Evolutionary conservation across 2,888 invertebrate genomes (phyloP).

Genomic region (Lingula anatina): DNA sequence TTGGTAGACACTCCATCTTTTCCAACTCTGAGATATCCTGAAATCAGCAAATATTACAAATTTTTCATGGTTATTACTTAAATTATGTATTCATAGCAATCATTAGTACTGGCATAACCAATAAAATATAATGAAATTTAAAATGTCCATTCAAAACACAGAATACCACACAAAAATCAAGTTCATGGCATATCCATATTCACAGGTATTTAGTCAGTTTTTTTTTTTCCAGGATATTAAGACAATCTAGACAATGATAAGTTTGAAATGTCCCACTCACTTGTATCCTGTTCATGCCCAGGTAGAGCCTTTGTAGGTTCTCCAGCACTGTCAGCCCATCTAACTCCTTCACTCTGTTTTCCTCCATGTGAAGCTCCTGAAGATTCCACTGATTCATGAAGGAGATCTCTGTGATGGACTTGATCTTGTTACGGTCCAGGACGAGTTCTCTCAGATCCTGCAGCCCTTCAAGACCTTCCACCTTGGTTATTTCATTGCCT

Average conservation of each 20-base stretch:
- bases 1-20: constrained; percentile 37
- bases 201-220: too few relatives aligned
- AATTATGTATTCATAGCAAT: too few relatives aligned
- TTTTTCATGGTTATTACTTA: too few relatives aligned
- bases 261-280: too few relatives aligned
- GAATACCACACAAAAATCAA: too few relatives aligned
- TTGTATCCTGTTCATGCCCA: constrained; percentile 50
- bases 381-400: constrained; percentile 49
- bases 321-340: constrained; percentile 36
- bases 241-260: too few relatives aligned
- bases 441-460: constrained; percentile 49
- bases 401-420: constrained; percentile 37
- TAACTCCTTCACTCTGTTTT: constrained; percentile 48
- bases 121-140: too few relatives aligned
- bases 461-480: constrained; percentile 48
- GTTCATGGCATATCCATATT: too few relatives aligned
- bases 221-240: too few relatives aligned
- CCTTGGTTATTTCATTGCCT: constrained; percentile 50
- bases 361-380: constrained; percentile 51
- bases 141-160: too few relatives aligned
- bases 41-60: not conserved
- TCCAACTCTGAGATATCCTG: constrained; percentile 49
- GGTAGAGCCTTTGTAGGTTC: constrained; percentile 47
- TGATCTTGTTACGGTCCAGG: constrained; percentile 51
- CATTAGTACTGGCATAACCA: too few relatives aligned